Evolutionary conservation across 2,888 invertebrate genomes (phyloP), one percentile per base, ranked within the genome.

Genomic region (Amphiduros pacificus): DNA sequence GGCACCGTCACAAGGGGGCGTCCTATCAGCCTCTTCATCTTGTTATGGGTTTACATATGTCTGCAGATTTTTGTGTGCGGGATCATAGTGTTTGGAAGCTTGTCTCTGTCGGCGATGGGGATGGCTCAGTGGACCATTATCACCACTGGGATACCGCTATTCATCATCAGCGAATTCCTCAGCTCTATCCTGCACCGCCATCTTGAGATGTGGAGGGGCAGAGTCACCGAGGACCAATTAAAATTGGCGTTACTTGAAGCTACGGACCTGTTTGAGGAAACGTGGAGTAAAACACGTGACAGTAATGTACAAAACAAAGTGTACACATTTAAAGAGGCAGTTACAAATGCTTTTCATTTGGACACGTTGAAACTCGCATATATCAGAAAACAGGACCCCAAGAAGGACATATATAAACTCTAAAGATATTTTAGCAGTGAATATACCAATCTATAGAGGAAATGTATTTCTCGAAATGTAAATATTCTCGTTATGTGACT

Each of bases 1-100:
- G 58, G 58, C 14, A 58, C 58, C 17, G 32, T 58, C 5, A 58
- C 58, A 28, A n/a, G 58, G 22, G 58, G 58, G 11, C 58, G 58
- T 14, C 58, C 58, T 2, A 32, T 58, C 17, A 24, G 50, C 9
- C 50, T 58, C 9, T 58, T 49, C n/a, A 58, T 58, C 31, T 32
- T 58, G 20, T 32, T 58, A 40, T 48, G 58, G 49, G 31, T 51
- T 4, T 58, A 58, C 50, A n/a, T 58, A 28, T 50, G 32, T 9
- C 20, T 50, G 11, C 58, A 58, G 27, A 58, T 58, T 22, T 32
- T 48, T 26, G 48, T 48, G 9, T 40, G 48, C 48, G 49, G 49
- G 22, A 50, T 32, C 26, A 49, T 58, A 1, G 51, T 58, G 14
- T 49, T 58, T 22, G 58, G 58, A 22, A 58, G 29, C 36, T 36